phyloP scores from a whole-genome alignment of 2,113 vertebrate genomes.

The Panurus biarmicus region DNA sequence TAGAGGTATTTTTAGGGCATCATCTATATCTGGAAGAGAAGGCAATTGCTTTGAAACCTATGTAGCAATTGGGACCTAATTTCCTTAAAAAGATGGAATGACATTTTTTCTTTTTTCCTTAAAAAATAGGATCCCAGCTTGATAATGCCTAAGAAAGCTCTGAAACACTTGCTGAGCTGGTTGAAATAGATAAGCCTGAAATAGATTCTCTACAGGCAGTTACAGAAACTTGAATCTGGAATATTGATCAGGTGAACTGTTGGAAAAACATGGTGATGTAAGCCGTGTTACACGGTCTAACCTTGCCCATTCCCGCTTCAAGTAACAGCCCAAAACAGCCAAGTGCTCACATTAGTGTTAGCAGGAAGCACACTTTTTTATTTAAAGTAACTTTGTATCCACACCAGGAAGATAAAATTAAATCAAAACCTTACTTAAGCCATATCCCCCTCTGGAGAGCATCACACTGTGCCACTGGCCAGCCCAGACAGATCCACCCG shows the following conservation, averaged over 20 bases:
- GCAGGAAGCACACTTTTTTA: background rate
- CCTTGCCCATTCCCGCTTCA: background rate
- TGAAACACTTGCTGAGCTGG: background rate
- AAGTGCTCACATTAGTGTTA: background rate
- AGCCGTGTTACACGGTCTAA: background rate
- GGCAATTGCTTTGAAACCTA: background rate
- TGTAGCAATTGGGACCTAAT: background rate
- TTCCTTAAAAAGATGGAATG: background rate
- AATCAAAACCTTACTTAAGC: background rate
- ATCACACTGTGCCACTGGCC: background rate
- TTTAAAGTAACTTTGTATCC: background rate
- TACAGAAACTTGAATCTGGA: background rate
- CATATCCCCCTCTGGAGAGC: background rate
- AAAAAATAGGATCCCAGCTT: background rate
- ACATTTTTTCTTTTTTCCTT: background rate
- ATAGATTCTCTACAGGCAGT: background rate
- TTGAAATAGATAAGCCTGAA: conserved; percentile 7
- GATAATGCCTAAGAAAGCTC: background rate
- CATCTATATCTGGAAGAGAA: background rate
- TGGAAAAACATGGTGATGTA: background rate
- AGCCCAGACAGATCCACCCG: rapidly evolving
- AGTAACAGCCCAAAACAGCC: background rate
- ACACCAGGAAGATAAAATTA: background rate
- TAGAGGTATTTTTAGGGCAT: conserved; percentile 5
- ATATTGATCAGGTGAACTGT: background rate